Conservation (phyloP, 1,140 invertebrate genomes). For the Drosophila nigromelanica region DNA sequence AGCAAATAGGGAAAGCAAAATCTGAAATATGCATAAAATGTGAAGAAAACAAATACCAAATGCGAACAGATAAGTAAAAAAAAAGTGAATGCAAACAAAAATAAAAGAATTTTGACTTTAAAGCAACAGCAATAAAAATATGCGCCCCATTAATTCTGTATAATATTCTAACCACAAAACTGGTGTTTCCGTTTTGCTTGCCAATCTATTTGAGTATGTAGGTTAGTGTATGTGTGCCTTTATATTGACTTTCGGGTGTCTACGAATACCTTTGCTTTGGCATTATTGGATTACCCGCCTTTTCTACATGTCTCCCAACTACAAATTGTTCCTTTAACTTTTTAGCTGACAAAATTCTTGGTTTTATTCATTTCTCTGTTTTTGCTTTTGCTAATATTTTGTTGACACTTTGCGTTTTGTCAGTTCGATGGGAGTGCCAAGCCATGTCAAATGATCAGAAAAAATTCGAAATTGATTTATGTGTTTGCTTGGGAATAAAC, state of each 20-base stretch:
- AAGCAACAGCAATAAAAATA: conserved; percentile 75
- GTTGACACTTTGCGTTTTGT: conserved; percentile 65
- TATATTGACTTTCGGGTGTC: conserved; percentile 9
- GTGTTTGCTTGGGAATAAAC: conserved; percentile 43
- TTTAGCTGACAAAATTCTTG: conserved; percentile 26
- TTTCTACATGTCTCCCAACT: neutral
- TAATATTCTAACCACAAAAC: conserved; percentile 45
- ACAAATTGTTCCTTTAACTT: conserved; percentile 23
- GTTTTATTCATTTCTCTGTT: conserved; percentile 17
- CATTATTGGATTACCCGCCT: conserved; percentile 27
- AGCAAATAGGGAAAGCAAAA: conserved; percentile 58
- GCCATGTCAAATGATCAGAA: conserved; percentile 52
- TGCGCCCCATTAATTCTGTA: conserved; percentile 79
- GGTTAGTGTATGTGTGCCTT: conserved; percentile 1
- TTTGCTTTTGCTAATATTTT: conserved; percentile 50
- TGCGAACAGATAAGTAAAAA: conserved; percentile 60
- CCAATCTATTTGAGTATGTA: conserved; percentile 1
- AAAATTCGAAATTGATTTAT: conserved; percentile 62
- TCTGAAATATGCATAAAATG: conserved; percentile 75
- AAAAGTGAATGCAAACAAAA: conserved; percentile 52
- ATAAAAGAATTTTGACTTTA: conserved; percentile 47
- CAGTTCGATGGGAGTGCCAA: conserved; percentile 32
- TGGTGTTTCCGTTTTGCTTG: conserved; percentile 25
- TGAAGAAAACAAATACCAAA: conserved; percentile 57
- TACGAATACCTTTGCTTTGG: conserved; percentile 26